Base-by-base conservation (phyloP, 2,113 vertebrate species). In the Thamnaconus septentrionalis region DNA sequence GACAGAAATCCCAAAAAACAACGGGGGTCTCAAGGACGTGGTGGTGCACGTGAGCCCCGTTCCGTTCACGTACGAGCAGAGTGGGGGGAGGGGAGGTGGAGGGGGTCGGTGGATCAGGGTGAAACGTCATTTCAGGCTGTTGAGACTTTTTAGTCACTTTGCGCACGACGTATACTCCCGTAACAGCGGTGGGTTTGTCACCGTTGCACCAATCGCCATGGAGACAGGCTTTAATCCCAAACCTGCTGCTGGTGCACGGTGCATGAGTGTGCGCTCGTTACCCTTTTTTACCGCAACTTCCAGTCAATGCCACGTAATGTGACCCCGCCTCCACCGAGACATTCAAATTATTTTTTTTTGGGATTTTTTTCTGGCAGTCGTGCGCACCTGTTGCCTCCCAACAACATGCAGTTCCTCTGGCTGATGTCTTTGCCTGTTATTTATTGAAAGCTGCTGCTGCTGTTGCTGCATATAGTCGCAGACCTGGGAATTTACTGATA, bases 181-280 rank as follows among this genome's bases (percentile, higher is more conserved):
- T 31, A 82, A 78, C 83, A 82, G 79, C 69, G 52, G 77, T 56
- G 76, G 81, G 84, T 84, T 81, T 86, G 75, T 86, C 82, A 78
- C 85, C 82, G 76, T 84, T 84, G 82, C 85, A 81, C 71, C 80
- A 85, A 87, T 86, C 79, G 79, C 84, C 85, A 87, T 84, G 85
- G 84, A 76, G 82, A 89, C 87, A 64, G 76, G 79, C 75, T 85
- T 83, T 73, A 83, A 59, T 85, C 83, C 76, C 81, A 80, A 82
- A 79, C 78, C 78, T 73, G 54, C 75, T 69, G 73, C 50, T 74
- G 69, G 78, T 59, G 73, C 63, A 80, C 71, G 67, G 66, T 78
- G 68, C 72, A 73, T 74, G 66, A 71, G 74, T 64, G 67, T 79
- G 12, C 64, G 61, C 78, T 85, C 73, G 66, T 85, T 82, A 78